Evolutionary conservation across 2,888 invertebrate genomes (phyloP), one percentile per base, ranked within the genome.

Genomic region (Amblyjoppa proteus): DNA sequence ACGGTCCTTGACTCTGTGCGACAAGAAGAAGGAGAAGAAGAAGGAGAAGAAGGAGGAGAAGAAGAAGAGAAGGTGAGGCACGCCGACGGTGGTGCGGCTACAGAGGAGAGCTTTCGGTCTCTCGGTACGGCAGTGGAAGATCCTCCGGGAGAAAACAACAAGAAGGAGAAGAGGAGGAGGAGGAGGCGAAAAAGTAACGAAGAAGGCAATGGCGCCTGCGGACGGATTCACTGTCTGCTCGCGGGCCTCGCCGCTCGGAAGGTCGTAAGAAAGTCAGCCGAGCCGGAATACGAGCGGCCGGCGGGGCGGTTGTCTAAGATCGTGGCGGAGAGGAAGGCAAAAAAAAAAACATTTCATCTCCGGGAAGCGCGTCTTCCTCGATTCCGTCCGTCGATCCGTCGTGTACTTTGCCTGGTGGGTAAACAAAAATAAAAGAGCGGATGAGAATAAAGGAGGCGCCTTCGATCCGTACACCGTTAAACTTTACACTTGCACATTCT

Each of bases 1-100:
- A 93, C 92, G 94, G 94, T 94, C 94, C 92, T 94, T 94, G 94
- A 93, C 94, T 94, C 93, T 91, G 91, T 89, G 89, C 90, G 90
- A 89, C 90, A 87, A 73, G 85, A 87, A 77, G 85, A 81, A 68
- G 82, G 75, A 81, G 75, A 83, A 34, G 74, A 82, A 34, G 71
- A 88, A 86, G 82, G 83, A 66, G 69, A 66, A 71, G 71, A 84
- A 81, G 78, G 85, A 61, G 81, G 71, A 83, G 86, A 79, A 70
- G 86, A 73, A 86, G 85, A 85, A 81, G 85, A 85, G 79, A 68
- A 81, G 82, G 61, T 31, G 85, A 82, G 85, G 87, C 81, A 81
- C 76, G 87, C 84, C 64, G 82, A 82, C 85, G 83, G 82, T 81
- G 84, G 71, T 64, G 73, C 58, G 34, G 58, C 31, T 34, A 61